A percentile compares a stretch with the other conserved stretches of the same genome.
phyloP scores from a whole-genome alignment of 2,797 vertebrate genomes.

The Hippoglossus hippoglossus region DNA sequence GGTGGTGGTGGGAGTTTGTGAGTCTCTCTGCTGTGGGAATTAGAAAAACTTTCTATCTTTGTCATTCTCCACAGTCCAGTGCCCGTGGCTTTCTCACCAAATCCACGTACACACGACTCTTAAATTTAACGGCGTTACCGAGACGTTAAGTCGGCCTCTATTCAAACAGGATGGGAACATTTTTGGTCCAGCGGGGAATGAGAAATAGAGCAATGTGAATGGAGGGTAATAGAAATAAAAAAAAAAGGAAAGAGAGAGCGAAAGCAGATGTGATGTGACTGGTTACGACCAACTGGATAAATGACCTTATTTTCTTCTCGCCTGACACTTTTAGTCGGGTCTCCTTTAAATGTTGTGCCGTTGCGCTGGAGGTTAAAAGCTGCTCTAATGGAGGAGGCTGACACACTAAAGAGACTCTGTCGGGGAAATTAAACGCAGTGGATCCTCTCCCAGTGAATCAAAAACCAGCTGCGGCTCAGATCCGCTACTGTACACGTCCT shows the following conservation, averaged over 20 bases:
- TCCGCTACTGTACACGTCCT: neutral
- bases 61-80: constrained; percentile 62
- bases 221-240: constrained; percentile 22
- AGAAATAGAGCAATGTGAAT: constrained; percentile 18
- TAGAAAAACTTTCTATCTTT: constrained; percentile 66
- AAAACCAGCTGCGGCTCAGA: constrained; percentile 9
- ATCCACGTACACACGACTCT: constrained; percentile 40
- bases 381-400: constrained; percentile 34
- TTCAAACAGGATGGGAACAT: constrained; percentile 39
- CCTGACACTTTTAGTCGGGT: constrained; percentile 54
- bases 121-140: constrained; percentile 43
- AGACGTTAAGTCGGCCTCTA: constrained; percentile 35
- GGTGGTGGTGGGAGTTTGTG: constrained; percentile 9
- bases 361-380: constrained; percentile 52
- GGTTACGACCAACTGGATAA: constrained; percentile 36
- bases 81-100: constrained; percentile 52
- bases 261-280: constrained; percentile 39
- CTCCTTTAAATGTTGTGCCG: constrained; percentile 59
- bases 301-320: constrained; percentile 53
- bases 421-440: constrained; percentile 41
- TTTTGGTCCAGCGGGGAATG: constrained; percentile 5
- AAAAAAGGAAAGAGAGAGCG: neutral
- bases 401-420: constrained; percentile 47
- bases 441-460: constrained; percentile 30
- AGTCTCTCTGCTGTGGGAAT: constrained; percentile 52